These are phyloP conservation scores for Halcyon leucocephala DNA, from an alignment of 2,797 vertebrate genomes.

Conservation along the genomic window DNA sequence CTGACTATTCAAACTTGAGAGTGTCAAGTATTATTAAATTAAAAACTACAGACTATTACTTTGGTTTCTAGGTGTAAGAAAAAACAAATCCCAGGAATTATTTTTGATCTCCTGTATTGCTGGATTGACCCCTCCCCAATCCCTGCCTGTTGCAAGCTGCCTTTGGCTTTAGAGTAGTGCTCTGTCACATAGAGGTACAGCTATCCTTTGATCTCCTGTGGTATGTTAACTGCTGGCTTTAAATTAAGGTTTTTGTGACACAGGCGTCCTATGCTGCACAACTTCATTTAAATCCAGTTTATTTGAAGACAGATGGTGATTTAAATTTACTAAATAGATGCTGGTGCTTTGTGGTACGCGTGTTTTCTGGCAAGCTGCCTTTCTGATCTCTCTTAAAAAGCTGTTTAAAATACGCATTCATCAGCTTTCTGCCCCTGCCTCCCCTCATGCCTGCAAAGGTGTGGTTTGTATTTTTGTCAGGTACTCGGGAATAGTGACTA, in stretches of 20 bases:
- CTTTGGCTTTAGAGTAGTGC: background rate
- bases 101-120: background rate
- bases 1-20: background rate
- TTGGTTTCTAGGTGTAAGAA: background rate
- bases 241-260: background rate
- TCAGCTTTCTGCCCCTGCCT: background rate
- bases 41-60: background rate
- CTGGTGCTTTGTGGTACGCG: background rate
- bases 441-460: background rate
- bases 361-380: background rate
- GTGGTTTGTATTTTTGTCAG: background rate
- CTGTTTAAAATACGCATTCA: background rate
- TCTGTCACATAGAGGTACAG: fast-evolving
- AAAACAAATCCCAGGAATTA: background rate
- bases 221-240: background rate
- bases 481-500: background rate
- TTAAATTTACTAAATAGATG: background rate
- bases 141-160: background rate
- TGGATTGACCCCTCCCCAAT: background rate
- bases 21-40: background rate
- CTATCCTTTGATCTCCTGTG: background rate
- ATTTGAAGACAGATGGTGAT: background rate
- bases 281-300: background rate
- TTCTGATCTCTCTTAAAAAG: background rate
- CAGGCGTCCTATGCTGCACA: background rate